Evolutionary conservation across 2,888 invertebrate genomes (phyloP).

Genomic region (Drosophila aldrichi): DNA sequence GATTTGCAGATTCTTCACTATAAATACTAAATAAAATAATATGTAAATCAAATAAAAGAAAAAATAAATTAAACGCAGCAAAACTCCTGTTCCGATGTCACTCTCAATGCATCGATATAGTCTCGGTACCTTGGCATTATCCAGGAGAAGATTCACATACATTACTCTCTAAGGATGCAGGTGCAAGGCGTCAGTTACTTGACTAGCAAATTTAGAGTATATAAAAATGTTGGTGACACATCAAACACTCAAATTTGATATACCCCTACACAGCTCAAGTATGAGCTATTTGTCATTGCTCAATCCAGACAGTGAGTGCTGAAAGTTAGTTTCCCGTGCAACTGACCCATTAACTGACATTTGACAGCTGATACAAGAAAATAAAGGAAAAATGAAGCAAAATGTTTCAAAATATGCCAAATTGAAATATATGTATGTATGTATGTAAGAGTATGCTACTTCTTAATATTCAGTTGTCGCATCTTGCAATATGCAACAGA

Average conservation of each 20-base stretch:
- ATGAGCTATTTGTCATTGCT: neutral
- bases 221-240: neutral
- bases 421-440: conserved; percentile 1
- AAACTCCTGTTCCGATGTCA: too few relatives aligned
- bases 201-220: neutral
- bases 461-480: conserved; percentile 11
- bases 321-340: neutral
- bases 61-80: too few relatives aligned
- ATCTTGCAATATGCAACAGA: conserved; percentile 15
- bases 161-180: too few relatives aligned
- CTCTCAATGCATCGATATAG: too few relatives aligned
- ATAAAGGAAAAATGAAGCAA: neutral
- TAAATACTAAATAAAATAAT: too few relatives aligned
- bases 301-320: neutral
- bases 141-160: too few relatives aligned
- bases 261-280: neutral
- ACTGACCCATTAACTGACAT: neutral
- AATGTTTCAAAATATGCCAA: conserved; percentile 1
- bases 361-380: neutral
- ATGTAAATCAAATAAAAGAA: too few relatives aligned
- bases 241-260: neutral
- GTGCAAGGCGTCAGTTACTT: neutral
- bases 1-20: too few relatives aligned
- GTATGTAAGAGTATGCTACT: neutral
- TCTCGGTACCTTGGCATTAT: too few relatives aligned